Evolutionary conservation across 2,888 invertebrate genomes (phyloP), one percentile per base, ranked within the genome.

Genomic region (Drosophila flavopinicola): DNA sequence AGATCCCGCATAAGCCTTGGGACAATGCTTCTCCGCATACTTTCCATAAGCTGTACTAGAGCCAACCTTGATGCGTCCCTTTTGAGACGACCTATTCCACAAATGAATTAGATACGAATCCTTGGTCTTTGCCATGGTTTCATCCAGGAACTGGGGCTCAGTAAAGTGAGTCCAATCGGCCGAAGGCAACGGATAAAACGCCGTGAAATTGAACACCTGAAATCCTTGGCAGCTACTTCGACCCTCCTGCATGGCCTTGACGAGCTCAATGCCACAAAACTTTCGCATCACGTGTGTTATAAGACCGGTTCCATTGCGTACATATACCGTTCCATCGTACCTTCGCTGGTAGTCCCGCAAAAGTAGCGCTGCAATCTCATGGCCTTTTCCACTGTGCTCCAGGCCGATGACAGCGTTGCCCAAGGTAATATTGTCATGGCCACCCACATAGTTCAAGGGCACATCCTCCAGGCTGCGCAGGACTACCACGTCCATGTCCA

Each of bases 401-500:
- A 95, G 93, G 49, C 94, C 93, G 67, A 95, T 89, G 0, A 94
- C 93, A 2, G 94, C 95, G 0, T 94, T 93, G 0, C 94, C 94
- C 0, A 95, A 90, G 0, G 6, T 1, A 2, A 90, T 85, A 1
- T 93, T 93, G 89, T 94, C 94, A 2, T 48, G 17, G 0, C 93
- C 93, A 4, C 94, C 94, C 2, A 58, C 11, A 60, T 30, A 64
- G 15, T 61, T 64, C 1, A 47, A 23, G 0, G 52, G 41, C 2
- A 88, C 37, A 23, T 86, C 65, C 59, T 90, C 88, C 41, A 90
- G 71, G 11, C 77, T 88, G 69, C 93, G 94, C 15, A 93, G 92
- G 2, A 95, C 93, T 10, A 96, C 92, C 2, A 95, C 93, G 88
- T 96, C 96, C 70, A 95, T 90, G 79, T 96, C 96, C 48, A 96